Percentiles rank a stretch among this genome's conserved stretches.
These are phyloP conservation scores for Nipponacmea schrenckii DNA, from an alignment of 2,888 invertebrate genomes.

Conservation along the genomic window DNA sequence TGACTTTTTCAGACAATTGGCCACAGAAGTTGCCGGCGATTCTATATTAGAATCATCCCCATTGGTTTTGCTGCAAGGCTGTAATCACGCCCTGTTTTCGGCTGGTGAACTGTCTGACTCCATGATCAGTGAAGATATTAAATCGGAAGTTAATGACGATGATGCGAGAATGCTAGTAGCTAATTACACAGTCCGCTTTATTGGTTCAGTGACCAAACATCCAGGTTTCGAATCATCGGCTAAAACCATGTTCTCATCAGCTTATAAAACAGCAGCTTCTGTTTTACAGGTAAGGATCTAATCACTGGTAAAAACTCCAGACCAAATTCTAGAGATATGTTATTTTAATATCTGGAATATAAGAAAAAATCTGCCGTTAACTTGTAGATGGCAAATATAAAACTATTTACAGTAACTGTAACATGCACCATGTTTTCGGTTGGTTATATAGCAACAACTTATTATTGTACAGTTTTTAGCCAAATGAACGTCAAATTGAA, in stretches of 20 bases:
- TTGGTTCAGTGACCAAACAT: conserved; percentile 18
- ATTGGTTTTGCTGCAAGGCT: conserved; percentile 27
- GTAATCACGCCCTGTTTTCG: conserved; percentile 30
- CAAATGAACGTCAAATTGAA: too few relatives aligned
- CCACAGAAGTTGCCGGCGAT: too few relatives aligned
- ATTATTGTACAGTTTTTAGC: too few relatives aligned
- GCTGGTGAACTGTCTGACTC: conserved; percentile 18
- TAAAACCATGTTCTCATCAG: conserved; percentile 12
- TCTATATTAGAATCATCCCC: conserved; percentile 5
- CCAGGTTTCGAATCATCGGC: not conserved
- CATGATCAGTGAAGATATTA: conserved; percentile 25
- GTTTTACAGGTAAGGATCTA: conserved; percentile 13
- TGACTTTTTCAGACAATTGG: too few relatives aligned
- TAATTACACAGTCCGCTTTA: conserved; percentile 22
- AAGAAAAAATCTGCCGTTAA: too few relatives aligned
- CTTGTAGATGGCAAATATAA: too few relatives aligned
- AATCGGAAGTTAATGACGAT: conserved; percentile 22
- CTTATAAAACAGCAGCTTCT: conserved; percentile 20
- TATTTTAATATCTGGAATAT: too few relatives aligned
- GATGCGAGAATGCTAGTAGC: conserved; percentile 21
- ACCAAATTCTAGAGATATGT: too few relatives aligned
- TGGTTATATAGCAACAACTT: too few relatives aligned
- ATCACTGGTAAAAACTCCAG: too few relatives aligned
- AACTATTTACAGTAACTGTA: too few relatives aligned
- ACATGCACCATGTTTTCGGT: too few relatives aligned